phyloP scores from a whole-genome alignment of 2,888 invertebrate species.

The Pammene fasciana region DNA sequence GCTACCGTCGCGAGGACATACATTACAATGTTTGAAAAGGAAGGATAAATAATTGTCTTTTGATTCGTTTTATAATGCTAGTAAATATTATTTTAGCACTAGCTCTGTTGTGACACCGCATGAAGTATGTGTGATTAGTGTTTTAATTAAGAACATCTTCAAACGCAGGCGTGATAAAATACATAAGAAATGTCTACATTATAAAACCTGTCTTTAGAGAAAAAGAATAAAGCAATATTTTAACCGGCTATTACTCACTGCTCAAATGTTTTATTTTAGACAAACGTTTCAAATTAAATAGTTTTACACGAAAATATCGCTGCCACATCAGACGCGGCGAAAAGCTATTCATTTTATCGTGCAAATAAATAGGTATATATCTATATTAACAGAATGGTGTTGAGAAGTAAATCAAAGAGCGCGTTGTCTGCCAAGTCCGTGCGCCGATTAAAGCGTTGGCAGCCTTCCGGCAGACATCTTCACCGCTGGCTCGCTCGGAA shows the following conservation, averaged over 20 bases:
- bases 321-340: slow-evolving; percentile 40
- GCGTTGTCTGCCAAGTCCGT: slow-evolving; percentile 70
- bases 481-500: slow-evolving; percentile 48
- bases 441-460: slow-evolving; percentile 72
- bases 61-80: slow-evolving; percentile 12
- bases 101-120: slow-evolving; percentile 28
- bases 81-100: slow-evolving; percentile 22
- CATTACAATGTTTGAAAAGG: slow-evolving; percentile 7
- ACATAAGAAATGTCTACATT: slow-evolving; percentile 28
- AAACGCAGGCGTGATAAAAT: slow-evolving; percentile 35
- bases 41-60: slow-evolving; percentile 15
- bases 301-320: slow-evolving; percentile 36
- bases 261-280: slow-evolving; percentile 32
- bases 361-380: slow-evolving; percentile 38
- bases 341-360: slow-evolving; percentile 41
- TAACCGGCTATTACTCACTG: slow-evolving; percentile 38
- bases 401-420: slow-evolving; percentile 78
- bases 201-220: slow-evolving; percentile 24
- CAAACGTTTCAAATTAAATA: slow-evolving; percentile 32
- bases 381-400: slow-evolving; percentile 64
- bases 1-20: slow-evolving; percentile 28
- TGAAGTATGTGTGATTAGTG: slow-evolving; percentile 38
- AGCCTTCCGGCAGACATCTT: slow-evolving; percentile 66
- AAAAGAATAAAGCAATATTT: slow-evolving; percentile 34
- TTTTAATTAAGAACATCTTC: slow-evolving; percentile 37